phyloP scores from a whole-genome alignment of 2,113 vertebrate genomes.

The Bos indicus region DNA sequence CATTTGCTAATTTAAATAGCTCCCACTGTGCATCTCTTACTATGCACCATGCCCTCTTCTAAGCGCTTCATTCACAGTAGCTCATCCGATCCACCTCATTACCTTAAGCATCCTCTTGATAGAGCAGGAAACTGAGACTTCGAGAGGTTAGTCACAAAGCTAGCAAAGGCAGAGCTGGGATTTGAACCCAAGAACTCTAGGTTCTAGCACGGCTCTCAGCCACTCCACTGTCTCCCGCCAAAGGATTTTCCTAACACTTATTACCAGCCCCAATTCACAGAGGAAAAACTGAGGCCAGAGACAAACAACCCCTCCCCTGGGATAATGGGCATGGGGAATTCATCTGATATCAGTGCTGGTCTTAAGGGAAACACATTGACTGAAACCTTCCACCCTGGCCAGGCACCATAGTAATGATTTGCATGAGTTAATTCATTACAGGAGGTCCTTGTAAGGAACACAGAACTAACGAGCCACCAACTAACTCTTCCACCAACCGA shows the following conservation, averaged over 20 bases:
- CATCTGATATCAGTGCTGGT: background rate
- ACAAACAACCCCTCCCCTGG: background rate
- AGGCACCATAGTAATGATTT: background rate
- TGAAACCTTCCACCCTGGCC: background rate
- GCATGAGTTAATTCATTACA: background rate
- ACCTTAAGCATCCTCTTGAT: too few species aligned
- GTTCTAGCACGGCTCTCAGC: background rate
- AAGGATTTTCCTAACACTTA: background rate
- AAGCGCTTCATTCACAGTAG: accelerated
- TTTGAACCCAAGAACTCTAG: background rate
- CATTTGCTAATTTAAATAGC: background rate
- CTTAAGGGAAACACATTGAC: background rate
- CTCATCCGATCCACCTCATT: background rate
- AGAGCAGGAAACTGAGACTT: background rate
- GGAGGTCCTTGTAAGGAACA: background rate
- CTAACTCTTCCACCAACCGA: background rate
- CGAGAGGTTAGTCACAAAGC: background rate
- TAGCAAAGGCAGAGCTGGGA: background rate
- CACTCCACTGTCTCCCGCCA: background rate
- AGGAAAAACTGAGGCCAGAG: background rate
- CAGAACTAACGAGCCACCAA: background rate
- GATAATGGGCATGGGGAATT: accelerated
- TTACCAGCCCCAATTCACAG: background rate
- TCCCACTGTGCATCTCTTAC: accelerated
- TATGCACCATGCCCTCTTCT: background rate